Evolutionary conservation across 1,140 invertebrate species (phyloP).

Genomic region (Neelides sp.): DNA sequence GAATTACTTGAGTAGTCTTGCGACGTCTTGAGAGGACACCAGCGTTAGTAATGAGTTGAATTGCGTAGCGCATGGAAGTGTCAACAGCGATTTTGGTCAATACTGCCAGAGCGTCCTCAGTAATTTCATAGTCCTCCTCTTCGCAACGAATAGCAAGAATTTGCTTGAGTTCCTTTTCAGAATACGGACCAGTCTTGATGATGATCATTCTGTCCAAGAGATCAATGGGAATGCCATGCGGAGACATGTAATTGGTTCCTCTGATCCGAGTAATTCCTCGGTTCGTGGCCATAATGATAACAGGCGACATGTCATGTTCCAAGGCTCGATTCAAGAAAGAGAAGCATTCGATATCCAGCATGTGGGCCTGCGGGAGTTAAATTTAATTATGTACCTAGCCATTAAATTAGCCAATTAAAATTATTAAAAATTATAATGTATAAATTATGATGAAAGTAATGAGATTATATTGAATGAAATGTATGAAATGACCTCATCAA

Average conservation of each 20-base stretch:
- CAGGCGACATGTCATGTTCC: constrained; percentile 92
- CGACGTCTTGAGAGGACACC: constrained; percentile 68
- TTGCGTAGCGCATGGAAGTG: constrained; percentile 91
- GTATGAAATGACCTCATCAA: constrained; percentile 55
- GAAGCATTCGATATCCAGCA: constrained; percentile 98
- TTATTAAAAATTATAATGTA: constrained; percentile 3
- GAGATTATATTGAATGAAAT: neutral
- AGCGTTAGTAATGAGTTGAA: constrained; percentile 93
- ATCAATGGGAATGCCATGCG: constrained; percentile 94
- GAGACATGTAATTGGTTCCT: constrained; percentile 60
- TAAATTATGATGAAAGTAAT: constrained; percentile 1
- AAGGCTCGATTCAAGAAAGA: constrained; percentile 92
- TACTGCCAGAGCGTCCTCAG: constrained; percentile 76
- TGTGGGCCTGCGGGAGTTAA: constrained; percentile 68
- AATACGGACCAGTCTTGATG: constrained; percentile 77
- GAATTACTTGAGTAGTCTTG: constrained; percentile 64
- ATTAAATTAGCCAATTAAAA: constrained; percentile 32
- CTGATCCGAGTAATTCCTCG: constrained; percentile 89
- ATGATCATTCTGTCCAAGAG: constrained; percentile 91
- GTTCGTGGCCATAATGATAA: constrained; percentile 99
- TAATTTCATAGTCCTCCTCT: constrained; percentile 95
- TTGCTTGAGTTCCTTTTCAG: constrained; percentile 76
- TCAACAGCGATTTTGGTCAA: constrained; percentile 84
- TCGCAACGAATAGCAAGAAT: constrained; percentile 78
- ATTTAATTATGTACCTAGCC: constrained; percentile 33